Percentiles rank a stretch among this genome's conserved stretches.
Evolutionary conservation across 2,888 invertebrate genomes (phyloP).

Genomic region (Oscheius sp.): DNA sequence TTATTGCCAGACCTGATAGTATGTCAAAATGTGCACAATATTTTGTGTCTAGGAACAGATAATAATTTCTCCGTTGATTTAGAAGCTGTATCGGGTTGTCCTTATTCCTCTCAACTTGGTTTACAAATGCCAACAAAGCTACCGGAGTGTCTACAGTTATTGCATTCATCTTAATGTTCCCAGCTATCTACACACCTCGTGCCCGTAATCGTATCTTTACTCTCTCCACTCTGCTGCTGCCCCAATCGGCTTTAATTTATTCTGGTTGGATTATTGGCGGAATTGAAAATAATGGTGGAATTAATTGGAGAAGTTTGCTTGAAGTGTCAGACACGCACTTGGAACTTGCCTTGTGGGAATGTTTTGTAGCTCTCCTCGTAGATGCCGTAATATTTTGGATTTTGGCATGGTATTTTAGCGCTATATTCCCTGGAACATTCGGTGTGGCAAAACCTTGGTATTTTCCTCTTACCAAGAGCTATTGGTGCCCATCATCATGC

Average conservation of each 20-base stretch:
- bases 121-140: conserved; percentile 78
- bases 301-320: conserved; percentile 77
- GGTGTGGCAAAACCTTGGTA: conserved; percentile 79
- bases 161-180: conserved; percentile 74
- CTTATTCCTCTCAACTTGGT: conserved; percentile 76
- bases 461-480: conserved; percentile 76
- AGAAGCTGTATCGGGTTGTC: conserved; percentile 46
- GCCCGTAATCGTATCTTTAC: neutral
- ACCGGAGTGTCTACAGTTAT: conserved; percentile 75
- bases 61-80: too few relatives aligned
- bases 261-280: conserved; percentile 81
- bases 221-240: conserved; percentile 81
- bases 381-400: conserved; percentile 79
- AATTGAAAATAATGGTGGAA: conserved; percentile 74
- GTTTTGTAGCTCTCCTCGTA: conserved; percentile 80
- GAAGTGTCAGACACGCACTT: conserved; percentile 75
- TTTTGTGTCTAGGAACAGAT: too few relatives aligned
- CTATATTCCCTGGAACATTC: conserved; percentile 78
- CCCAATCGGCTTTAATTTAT: conserved; percentile 86
- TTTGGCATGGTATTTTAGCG: conserved; percentile 79
- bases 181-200: neutral
- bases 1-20: neutral
- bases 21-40: neutral
- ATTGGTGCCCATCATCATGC: conserved; percentile 75
- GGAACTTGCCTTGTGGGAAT: conserved; percentile 48